Percentiles rank a stretch among this genome's conserved stretches.
Conservation (phyloP, 2,888 invertebrate genomes). For the Branchipolynoe longqiensis region DNA sequence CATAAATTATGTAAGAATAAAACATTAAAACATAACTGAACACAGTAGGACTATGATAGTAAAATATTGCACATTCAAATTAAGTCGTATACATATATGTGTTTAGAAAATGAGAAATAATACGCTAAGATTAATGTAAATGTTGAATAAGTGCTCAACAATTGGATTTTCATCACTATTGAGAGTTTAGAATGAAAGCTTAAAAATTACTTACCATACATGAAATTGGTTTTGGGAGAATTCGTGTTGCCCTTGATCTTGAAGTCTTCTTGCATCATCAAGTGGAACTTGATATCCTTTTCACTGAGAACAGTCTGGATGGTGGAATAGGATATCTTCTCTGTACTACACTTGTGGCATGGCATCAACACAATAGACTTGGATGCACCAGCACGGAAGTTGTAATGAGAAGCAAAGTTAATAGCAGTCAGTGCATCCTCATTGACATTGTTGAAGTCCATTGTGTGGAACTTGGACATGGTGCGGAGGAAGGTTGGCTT, state of each 20-base stretch:
- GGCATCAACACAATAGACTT: constrained; percentile 91
- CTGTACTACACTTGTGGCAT: constrained; percentile 88
- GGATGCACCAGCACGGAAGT: constrained; percentile 91
- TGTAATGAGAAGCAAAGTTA: constrained; percentile 85
- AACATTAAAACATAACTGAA: too few species aligned
- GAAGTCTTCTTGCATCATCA: constrained; percentile 64
- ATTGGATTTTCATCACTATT: too few species aligned
- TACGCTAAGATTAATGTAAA: too few species aligned
- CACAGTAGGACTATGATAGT: too few species aligned
- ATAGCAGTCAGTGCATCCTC: constrained; percentile 84
- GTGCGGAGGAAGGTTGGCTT: constrained; percentile 62
- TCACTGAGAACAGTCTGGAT: constrained; percentile 63
- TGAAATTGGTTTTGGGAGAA: constrained; percentile 63
- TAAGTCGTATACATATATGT: too few species aligned
- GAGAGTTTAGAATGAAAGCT: too few species aligned
- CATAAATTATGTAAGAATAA: too few species aligned
- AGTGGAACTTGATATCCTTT: constrained; percentile 64
- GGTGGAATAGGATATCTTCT: constrained; percentile 60
- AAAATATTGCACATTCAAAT: too few species aligned
- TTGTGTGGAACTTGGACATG: constrained; percentile 50
- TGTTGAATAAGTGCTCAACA: too few species aligned
- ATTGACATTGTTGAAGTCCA: constrained; percentile 60
- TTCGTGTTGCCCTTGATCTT: constrained; percentile 58
- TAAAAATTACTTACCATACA: constrained; percentile 67
- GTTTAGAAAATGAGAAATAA: too few species aligned